Conservation (phyloP, 2,888 invertebrate genomes). For the Drosophila lacicola region DNA sequence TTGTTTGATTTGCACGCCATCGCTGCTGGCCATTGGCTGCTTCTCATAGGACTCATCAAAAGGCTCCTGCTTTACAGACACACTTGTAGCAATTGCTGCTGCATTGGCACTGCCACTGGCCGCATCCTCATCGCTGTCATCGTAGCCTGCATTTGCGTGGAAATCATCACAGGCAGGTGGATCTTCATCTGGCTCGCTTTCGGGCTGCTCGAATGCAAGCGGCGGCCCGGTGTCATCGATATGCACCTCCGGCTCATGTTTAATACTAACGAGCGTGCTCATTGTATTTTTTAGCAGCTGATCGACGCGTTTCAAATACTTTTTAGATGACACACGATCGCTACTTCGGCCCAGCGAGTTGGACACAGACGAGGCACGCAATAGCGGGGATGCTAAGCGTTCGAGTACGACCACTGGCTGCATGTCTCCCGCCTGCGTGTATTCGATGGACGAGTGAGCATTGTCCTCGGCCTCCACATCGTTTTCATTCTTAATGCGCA, state of each 20-base stretch:
- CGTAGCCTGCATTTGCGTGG: slow-evolving; percentile 38
- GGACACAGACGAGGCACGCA: slow-evolving; percentile 53
- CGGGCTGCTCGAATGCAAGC: slow-evolving; percentile 21
- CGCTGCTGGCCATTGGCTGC: slow-evolving; percentile 8
- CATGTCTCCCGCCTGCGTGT: slow-evolving; percentile 52
- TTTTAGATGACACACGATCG: slow-evolving; percentile 81
- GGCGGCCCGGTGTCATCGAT: slow-evolving; percentile 57
- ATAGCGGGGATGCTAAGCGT: slow-evolving; percentile 73
- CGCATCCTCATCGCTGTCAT: slow-evolving; percentile 58
- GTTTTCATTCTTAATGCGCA: slow-evolving; percentile 80
- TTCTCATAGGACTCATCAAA: slow-evolving; percentile 47
- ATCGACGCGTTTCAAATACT: slow-evolving; percentile 82
- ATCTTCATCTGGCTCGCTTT: slow-evolving; percentile 44
- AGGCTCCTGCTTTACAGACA: slow-evolving; percentile 74
- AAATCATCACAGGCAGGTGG: slow-evolving; percentile 42
- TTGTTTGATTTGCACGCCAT: slow-evolving; percentile 41
- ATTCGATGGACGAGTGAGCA: slow-evolving; percentile 12
- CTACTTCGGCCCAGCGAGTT: slow-evolving; percentile 41
- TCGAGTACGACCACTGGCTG: slow-evolving; percentile 79
- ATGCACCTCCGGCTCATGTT: slow-evolving; percentile 82
- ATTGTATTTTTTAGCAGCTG: slow-evolving; percentile 82
- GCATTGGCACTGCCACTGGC: slow-evolving; percentile 18
- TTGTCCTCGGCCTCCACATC: slow-evolving; percentile 67
- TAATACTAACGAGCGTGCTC: slow-evolving; percentile 83
- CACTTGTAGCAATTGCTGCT: slow-evolving; percentile 19